Conservation (phyloP, 2,888 invertebrate genomes). For the Tinea trinotella region DNA sequence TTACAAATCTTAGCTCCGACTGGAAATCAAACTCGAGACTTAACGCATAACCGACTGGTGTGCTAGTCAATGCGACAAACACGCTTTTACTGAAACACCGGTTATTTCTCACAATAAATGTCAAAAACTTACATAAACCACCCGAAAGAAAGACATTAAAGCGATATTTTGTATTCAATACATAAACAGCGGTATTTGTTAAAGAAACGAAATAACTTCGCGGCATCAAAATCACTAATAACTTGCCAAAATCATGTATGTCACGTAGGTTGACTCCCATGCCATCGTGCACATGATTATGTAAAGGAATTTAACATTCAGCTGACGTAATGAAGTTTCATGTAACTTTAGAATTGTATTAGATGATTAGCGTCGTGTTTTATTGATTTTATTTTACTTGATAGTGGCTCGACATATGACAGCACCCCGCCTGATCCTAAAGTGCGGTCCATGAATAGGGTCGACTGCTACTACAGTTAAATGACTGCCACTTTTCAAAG, state of each 20-base stretch:
- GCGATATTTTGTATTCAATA: background rate
- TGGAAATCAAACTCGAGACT: too few relatives aligned
- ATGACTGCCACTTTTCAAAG: too few relatives aligned
- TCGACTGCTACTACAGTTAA: too few relatives aligned
- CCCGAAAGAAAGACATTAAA: too few relatives aligned
- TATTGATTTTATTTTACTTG: background rate
- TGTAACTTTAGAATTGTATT: background rate
- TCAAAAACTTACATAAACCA: too few relatives aligned
- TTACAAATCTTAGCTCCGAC: too few relatives aligned
- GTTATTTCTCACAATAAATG: too few relatives aligned
- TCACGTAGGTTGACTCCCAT: slow-evolving; percentile 10
- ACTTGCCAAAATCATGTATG: background rate
- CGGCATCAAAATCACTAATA: background rate
- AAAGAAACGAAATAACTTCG: background rate
- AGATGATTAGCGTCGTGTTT: too few relatives aligned
- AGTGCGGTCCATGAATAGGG: too few relatives aligned
- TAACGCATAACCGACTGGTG: too few relatives aligned
- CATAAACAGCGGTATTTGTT: background rate
- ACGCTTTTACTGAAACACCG: too few relatives aligned
- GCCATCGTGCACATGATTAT: slow-evolving; percentile 4
- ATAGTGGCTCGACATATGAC: background rate
- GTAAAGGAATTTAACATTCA: background rate
- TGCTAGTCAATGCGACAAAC: too few relatives aligned
- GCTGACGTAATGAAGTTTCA: background rate
- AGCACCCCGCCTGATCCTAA: background rate